phyloP scores from a whole-genome alignment of 1,140 invertebrate species.

The Eubasilissa regina region DNA sequence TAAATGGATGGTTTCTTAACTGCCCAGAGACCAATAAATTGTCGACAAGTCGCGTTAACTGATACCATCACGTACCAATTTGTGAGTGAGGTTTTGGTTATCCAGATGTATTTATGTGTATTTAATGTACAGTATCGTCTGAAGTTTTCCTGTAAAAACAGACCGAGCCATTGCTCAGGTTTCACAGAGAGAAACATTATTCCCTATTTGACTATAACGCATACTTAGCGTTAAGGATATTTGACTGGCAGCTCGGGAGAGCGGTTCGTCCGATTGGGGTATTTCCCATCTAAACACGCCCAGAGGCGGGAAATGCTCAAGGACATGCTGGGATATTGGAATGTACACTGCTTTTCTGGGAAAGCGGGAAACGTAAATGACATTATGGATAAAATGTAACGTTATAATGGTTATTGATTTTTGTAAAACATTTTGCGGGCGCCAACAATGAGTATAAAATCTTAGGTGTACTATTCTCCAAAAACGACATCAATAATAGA shows the following conservation, averaged over 20 bases:
- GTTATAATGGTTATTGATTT: neutral
- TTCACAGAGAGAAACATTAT: constrained; percentile 5
- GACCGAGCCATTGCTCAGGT: neutral
- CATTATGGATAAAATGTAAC: neutral
- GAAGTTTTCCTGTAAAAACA: neutral
- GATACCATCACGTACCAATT: neutral
- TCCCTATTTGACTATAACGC: neutral
- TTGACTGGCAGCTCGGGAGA: neutral
- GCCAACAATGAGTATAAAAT: too few species aligned
- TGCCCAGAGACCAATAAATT: neutral
- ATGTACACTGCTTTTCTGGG: constrained; percentile 11
- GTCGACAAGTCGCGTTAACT: neutral
- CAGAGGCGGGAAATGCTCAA: constrained; percentile 33
- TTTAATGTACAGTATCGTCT: neutral
- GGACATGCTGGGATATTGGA: constrained; percentile 9
- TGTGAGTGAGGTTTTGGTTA: neutral
- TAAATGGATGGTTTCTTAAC: neutral
- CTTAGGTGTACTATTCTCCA: too few species aligned
- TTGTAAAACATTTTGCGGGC: too few species aligned
- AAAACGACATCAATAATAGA: too few species aligned
- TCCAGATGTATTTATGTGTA: neutral
- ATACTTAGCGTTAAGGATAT: neutral
- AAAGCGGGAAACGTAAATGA: neutral
- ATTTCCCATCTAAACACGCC: constrained; percentile 29
- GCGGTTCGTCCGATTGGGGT: constrained; percentile 8